These are phyloP conservation scores for Nannoperca australis DNA, from an alignment of 2,797 vertebrate species.

Conservation along the genomic window DNA sequence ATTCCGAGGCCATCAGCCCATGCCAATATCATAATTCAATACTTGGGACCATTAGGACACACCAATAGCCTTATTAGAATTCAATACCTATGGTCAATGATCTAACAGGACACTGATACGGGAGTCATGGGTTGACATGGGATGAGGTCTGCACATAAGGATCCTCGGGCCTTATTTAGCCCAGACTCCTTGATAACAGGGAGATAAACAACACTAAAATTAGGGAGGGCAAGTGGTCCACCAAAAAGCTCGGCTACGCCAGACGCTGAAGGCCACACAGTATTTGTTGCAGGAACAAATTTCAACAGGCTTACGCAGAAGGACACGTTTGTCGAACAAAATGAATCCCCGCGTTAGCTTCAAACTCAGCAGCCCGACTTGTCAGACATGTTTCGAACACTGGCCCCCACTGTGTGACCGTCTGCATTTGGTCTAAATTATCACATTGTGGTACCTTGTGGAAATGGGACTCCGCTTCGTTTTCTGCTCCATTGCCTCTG, in stretches of 20 bases:
- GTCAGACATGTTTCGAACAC: slow-evolving; percentile 56
- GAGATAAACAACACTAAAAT: slow-evolving; percentile 82
- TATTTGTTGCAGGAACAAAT: slow-evolving; percentile 46
- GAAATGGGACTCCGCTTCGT: slow-evolving; percentile 66
- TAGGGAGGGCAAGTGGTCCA: slow-evolving; percentile 68
- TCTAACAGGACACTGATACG: slow-evolving; percentile 80
- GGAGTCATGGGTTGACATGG: slow-evolving; percentile 76
- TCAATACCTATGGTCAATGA: slow-evolving; percentile 84
- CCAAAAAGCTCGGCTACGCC: slow-evolving; percentile 57
- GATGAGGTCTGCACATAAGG: slow-evolving; percentile 66
- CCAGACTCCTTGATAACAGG: slow-evolving; percentile 65
- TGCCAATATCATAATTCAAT: slow-evolving; percentile 86
- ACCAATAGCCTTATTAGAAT: slow-evolving; percentile 84
- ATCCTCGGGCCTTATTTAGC: slow-evolving; percentile 74
- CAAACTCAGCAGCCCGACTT: slow-evolving; percentile 56
- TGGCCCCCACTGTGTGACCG: slow-evolving; percentile 50
- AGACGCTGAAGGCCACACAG: slow-evolving; percentile 40
- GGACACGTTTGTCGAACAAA: slow-evolving; percentile 39
- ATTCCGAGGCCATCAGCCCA: slow-evolving; percentile 76
- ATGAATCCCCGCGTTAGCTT: slow-evolving; percentile 49
- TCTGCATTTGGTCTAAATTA: slow-evolving; percentile 73
- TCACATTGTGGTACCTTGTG: slow-evolving; percentile 70
- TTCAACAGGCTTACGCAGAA: slow-evolving; percentile 30
- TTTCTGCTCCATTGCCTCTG: slow-evolving; percentile 70
- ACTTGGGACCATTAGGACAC: slow-evolving; percentile 78